Base-by-base conservation (phyloP, 1,140 invertebrate species). In the Lepidurus arcticus region DNA sequence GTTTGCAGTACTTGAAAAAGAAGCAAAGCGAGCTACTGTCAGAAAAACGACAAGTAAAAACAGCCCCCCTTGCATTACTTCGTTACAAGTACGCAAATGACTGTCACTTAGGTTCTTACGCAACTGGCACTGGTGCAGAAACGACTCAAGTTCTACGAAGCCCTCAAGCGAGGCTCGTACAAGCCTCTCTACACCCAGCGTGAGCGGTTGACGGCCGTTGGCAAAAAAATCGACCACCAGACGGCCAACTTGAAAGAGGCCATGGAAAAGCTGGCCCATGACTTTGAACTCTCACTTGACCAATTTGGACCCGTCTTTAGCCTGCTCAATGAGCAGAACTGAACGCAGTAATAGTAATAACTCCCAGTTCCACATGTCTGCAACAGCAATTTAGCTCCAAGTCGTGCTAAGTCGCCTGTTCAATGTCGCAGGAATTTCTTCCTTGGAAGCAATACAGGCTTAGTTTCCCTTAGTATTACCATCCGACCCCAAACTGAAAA, bases 121-220 rank as follows among this genome's bases (percentile, higher is more conserved):
- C 26, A 26, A 24, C 76, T 76, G 42, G 76, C 65, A 7, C 7
- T 11, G 8, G 44, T 53, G 16, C 76, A 76, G 44, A 76, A 76
- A 47, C 65, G 76, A 26, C 65, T 45, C 44, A 45, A 65, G 13
- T 76, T 76, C 76, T 76, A 76, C 76, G 76, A 76, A 16, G 44
- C 45, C 13, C 76, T 76, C 21, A 76, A 53, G 16, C 65, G 34
- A 42, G 76, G 76, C 45, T 53, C 44, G 7, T 76, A 76, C 26
- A 65, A 65, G 53, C 53, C 53, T 65, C 16, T 65, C 53, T 65
- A 65, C 53, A 65, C 16, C 53, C 53, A 65, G 53, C 53, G 53
- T 21, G 53, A 65, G 53, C 53, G 53, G 16, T 21, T 65, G 53
- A 65, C 21, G 53, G 53, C 53, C n/a, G 16, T n/a, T 6, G 21